These are phyloP conservation scores for Encarsia formosa DNA, from an alignment of 2,888 invertebrate species.

Conservation along the genomic window DNA sequence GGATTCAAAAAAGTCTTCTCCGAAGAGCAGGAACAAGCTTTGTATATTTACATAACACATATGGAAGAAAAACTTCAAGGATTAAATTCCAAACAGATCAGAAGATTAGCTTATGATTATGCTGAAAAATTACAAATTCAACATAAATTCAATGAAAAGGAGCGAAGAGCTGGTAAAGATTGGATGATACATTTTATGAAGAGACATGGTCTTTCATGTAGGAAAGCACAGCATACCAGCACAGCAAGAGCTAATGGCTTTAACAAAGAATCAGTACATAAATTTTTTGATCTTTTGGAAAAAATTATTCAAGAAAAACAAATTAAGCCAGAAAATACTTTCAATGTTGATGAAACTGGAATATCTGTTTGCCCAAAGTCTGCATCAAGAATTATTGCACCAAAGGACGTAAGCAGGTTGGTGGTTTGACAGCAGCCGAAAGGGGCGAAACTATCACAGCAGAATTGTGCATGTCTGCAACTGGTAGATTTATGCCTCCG, in stretches of 20 bases:
- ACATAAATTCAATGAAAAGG: not conserved
- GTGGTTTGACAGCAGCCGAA: conserved; percentile 37
- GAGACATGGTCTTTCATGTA: no score
- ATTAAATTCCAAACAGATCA: not conserved
- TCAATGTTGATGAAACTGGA: conserved; percentile 36
- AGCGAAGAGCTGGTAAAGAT: no score
- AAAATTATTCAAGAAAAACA: not conserved
- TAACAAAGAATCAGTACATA: no score
- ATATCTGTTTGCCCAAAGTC: conserved; percentile 35
- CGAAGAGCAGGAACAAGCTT: not conserved
- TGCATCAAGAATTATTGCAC: conserved; percentile 35
- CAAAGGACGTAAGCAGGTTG: conserved; percentile 34
- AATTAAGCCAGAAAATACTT: no score
- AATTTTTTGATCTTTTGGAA: not conserved
- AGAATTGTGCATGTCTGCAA: conserved; percentile 35
- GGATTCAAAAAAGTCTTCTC: no score
- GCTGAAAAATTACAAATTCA: not conserved
- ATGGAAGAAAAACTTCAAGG: not conserved
- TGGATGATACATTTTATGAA: no score
- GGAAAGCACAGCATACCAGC: no score
- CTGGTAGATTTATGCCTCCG: conserved; percentile 27
- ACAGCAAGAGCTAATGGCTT: no score
- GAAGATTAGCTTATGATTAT: conserved; percentile 8
- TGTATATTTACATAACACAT: not conserved
- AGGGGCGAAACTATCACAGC: conserved; percentile 33